Evolutionary conservation across 2,113 vertebrate species (phyloP).

Genomic region (Aspidoscelis tigris): DNA sequence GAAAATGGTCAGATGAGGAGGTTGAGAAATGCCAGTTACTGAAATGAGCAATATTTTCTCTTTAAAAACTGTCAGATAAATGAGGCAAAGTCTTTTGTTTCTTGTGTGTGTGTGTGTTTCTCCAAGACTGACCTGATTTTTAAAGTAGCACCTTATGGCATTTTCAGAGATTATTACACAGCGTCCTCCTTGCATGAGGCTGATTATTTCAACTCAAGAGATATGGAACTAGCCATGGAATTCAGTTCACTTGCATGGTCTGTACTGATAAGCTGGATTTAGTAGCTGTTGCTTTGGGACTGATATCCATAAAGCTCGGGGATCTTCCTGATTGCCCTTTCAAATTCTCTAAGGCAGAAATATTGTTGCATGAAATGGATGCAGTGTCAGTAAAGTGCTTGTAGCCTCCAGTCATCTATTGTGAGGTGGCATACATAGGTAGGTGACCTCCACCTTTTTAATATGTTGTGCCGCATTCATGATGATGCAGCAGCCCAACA

Average conservation of each 20-base stretch:
- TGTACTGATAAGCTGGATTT: not conserved
- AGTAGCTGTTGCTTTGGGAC: not conserved
- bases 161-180: conserved; percentile 15
- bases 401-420: not conserved
- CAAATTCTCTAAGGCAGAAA: not conserved
- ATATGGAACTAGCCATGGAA: not conserved
- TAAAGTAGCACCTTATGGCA: not conserved
- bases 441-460: too few species aligned
- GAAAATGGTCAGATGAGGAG: not conserved
- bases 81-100: conserved; percentile 17
- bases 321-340: not conserved
- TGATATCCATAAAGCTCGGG: not conserved
- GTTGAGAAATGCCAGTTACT: conserved; percentile 3
- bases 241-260: not conserved
- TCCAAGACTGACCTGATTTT: conserved; percentile 4
- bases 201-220: not conserved
- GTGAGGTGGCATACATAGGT: too few species aligned
- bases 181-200: not conserved
- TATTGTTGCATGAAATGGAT: too few species aligned
- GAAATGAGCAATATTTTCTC: not conserved
- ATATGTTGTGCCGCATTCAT: too few species aligned
- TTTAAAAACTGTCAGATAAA: not conserved
- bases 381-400: not conserved
- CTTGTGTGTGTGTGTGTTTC: not conserved
- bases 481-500: too few species aligned